These are phyloP conservation scores for Neodiprion virginianus DNA, from an alignment of 1,140 invertebrate species.

Conservation along the genomic window DNA sequence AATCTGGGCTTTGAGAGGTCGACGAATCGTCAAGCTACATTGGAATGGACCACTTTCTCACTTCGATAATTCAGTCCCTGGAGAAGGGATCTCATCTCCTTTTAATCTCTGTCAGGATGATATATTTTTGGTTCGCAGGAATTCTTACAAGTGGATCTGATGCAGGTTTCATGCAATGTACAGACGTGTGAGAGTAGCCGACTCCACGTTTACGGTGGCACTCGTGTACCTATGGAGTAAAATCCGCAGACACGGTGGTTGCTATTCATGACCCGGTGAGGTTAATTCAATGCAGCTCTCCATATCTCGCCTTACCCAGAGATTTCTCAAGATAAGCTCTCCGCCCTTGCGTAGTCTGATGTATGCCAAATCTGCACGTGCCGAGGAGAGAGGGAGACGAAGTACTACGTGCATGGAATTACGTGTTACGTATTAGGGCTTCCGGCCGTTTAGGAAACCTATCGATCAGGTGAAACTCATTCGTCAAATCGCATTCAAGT, in stretches of 20 bases:
- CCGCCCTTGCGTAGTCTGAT: not conserved
- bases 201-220: not conserved
- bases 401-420: not conserved
- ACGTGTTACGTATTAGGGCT: not conserved
- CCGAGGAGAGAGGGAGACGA: not conserved
- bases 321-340: not conserved
- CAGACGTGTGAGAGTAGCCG: not conserved
- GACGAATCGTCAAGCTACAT: too few species aligned
- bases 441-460: not conserved
- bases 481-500: not conserved
- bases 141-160: not conserved
- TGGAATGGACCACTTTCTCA: too few species aligned
- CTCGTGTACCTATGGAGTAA: not conserved
- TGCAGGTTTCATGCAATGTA: not conserved
- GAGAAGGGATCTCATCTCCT: too few species aligned
- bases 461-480: too few species aligned
- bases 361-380: not conserved
- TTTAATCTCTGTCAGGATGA: too few species aligned
- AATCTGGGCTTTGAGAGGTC: too few species aligned
- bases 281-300: not conserved
- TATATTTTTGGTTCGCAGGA: too few species aligned
- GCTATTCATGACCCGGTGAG: not conserved
- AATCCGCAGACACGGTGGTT: not conserved
- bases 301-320: not conserved
- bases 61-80: too few species aligned